Conservation (phyloP, 2,888 invertebrate genomes). For the Teleogryllus oceanicus region DNA sequence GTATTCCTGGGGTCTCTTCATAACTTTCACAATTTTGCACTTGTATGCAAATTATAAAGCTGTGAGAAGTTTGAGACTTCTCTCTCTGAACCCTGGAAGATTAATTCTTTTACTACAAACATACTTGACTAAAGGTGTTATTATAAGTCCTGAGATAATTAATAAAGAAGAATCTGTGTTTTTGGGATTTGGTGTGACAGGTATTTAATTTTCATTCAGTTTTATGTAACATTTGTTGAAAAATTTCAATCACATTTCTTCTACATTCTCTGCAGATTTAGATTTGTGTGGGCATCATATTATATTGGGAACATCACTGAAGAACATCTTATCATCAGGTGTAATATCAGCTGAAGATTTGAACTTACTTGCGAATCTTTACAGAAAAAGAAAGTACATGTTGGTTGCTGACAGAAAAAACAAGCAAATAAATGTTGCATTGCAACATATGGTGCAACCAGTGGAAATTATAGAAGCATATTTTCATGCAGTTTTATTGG, state of each 20-base stretch:
- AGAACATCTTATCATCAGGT: conserved; percentile 43
- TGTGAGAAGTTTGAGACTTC: conserved; percentile 73
- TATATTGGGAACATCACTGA: conserved; percentile 57
- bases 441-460: conserved; percentile 53
- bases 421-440: conserved; percentile 55
- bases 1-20: conserved; percentile 61
- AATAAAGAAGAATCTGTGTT: conserved; percentile 72
- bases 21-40: conserved; percentile 72
- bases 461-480: conserved; percentile 64
- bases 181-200: conserved; percentile 52
- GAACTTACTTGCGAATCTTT: conserved; percentile 49
- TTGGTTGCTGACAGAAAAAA: conserved; percentile 52
- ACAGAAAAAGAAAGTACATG: conserved; percentile 54
- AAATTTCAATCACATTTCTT: background rate
- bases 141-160: conserved; percentile 61
- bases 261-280: conserved; percentile 51
- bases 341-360: conserved; percentile 45
- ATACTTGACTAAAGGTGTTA: conserved; percentile 60
- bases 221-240: too few relatives aligned
- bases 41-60: conserved; percentile 84
- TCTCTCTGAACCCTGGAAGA: conserved; percentile 76
- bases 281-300: conserved; percentile 61
- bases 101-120: conserved; percentile 65
- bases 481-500: conserved; percentile 63
- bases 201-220: conserved; percentile 39